These are phyloP conservation scores for Saimiri boliviensis DNA, from an alignment of 2,113 vertebrate species.

Conservation along the genomic window DNA sequence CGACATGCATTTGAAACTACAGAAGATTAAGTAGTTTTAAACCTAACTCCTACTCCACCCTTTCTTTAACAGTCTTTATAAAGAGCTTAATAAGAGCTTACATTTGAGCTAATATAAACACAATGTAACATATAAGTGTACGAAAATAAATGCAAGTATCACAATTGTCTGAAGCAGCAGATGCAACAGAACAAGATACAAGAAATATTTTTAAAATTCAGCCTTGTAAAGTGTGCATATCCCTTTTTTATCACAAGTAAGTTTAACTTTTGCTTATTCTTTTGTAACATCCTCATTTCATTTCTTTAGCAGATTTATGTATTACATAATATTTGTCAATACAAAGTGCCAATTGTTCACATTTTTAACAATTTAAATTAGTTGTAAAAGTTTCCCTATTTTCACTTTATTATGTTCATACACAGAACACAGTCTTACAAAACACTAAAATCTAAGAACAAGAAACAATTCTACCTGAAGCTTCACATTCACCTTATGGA, in stretches of 20 bases:
- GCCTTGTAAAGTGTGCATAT: not conserved
- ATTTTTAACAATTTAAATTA: constrained; percentile 3
- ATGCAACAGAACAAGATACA: not conserved
- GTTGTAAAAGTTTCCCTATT: not conserved
- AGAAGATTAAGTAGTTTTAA: not conserved
- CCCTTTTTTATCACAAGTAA: not conserved
- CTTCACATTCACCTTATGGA: not conserved
- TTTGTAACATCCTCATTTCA: not conserved
- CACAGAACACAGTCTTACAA: not conserved
- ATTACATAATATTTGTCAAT: not conserved
- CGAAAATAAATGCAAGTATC: not conserved
- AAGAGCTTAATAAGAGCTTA: not conserved
- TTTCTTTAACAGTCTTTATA: not conserved
- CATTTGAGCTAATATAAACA: not conserved
- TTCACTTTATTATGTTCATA: not conserved
- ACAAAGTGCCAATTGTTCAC: not conserved
- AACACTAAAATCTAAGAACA: not conserved
- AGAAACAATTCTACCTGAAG: not conserved
- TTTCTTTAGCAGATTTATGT: not conserved
- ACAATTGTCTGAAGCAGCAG: not conserved
- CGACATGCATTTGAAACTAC: not conserved
- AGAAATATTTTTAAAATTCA: constrained; percentile 11
- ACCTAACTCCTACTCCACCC: not conserved
- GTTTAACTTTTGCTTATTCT: constrained; percentile 41
- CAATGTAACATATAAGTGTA: not conserved